Evolutionary conservation across 2,888 invertebrate species (phyloP).

Genomic region (Dendrolimus houi): DNA sequence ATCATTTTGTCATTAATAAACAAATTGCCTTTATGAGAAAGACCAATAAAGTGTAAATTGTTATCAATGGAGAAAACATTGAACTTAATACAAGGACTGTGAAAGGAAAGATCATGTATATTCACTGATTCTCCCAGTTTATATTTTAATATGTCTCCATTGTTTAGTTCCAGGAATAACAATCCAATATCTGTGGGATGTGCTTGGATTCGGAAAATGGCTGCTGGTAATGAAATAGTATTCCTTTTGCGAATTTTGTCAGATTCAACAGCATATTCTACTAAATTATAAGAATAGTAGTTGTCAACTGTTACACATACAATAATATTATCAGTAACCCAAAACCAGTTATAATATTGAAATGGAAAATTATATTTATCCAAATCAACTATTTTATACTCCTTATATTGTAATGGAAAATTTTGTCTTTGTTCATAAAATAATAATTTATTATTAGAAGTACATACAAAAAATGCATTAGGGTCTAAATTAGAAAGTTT

Average conservation of each 20-base stretch:
- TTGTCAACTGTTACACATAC: slow-evolving; percentile 43
- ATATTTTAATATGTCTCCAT: slow-evolving; percentile 52
- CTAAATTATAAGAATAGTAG: slow-evolving; percentile 30
- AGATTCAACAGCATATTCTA: slow-evolving; percentile 35
- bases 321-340: slow-evolving; percentile 63
- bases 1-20: slow-evolving; percentile 73
- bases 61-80: slow-evolving; percentile 49
- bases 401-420: slow-evolving; percentile 45
- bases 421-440: slow-evolving; percentile 50
- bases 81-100: slow-evolving; percentile 57
- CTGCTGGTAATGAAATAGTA: slow-evolving; percentile 31
- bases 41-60: slow-evolving; percentile 59
- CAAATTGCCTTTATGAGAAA: slow-evolving; percentile 72
- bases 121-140: slow-evolving; percentile 30
- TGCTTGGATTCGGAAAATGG: slow-evolving; percentile 37
- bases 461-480: slow-evolving; percentile 59
- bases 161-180: slow-evolving; percentile 40
- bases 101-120: slow-evolving; percentile 48
- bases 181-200: slow-evolving; percentile 36
- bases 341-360: slow-evolving; percentile 73
- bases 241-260: slow-evolving; percentile 26
- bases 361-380: slow-evolving; percentile 41
- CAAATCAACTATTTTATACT: slow-evolving; percentile 26
- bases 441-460: slow-evolving; percentile 44
- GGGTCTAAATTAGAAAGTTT: slow-evolving; percentile 27